Base-by-base conservation (phyloP, 2,797 vertebrate genomes). In the Thalassophryne amazonica region DNA sequence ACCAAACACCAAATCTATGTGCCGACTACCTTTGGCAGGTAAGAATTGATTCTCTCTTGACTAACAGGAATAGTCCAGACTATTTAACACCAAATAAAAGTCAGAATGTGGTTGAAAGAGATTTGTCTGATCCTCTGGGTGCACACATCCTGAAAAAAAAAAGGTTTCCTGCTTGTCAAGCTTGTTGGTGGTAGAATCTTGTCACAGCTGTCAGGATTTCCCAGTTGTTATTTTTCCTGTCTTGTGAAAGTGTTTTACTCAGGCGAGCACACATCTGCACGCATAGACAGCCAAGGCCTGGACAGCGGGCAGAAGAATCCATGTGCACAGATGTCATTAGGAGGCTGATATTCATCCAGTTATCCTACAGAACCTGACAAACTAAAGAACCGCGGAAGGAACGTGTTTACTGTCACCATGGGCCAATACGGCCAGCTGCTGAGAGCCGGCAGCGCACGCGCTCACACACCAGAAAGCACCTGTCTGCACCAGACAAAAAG, bases 321-420 rank as follows among this genome's bases (percentile, higher is more conserved):
- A 30, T 57, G 73, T 69, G 67, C 52, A 47, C 45, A 61, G 48
- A 66, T 57, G 64, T 61, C 69, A 73, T 76, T 73, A 72, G 55
- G 37, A 58, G 50, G 27, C 56, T 66, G 61, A 80, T 68, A 77
- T 71, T 73, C 70, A 80, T 73, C 56, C 48, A 50, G 49, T 68
- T 78, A 60, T 52, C 36, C 49, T 59, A 54, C 49, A 50, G 69
- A 65, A 52, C 37, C 41, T 55, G 72, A 70, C 57, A 71, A 69
- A 61, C 33, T 58, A 60, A 58, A 67, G 46, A 29, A 54, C 43
- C 8, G 37, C 39, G 41, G 47, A 53, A 57, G 40, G 41, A 47
- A 31, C 6, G 37, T 36, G 28, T 32, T 64, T 58, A 34, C 21
- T 30, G 55, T 52, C 50, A 41, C 47, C 35, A 12, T 33, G 18